Percentiles rank a stretch among this genome's conserved stretches.
phyloP scores from a whole-genome alignment of 2,888 invertebrate species.

The Xylocampa areola region DNA sequence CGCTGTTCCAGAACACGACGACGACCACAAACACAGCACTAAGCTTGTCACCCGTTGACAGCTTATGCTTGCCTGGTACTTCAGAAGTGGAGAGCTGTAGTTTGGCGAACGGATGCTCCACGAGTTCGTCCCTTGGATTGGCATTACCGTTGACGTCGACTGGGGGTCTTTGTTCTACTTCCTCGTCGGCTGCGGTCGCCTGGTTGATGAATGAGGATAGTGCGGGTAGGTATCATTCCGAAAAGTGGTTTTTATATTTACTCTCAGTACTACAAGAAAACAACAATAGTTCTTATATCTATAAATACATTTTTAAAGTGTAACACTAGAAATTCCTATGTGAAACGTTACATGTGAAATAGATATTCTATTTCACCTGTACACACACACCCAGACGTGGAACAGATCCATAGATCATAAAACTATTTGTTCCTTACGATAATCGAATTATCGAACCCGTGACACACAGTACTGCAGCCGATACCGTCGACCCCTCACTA shows the following conservation, averaged over 20 bases:
- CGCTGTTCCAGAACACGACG: conserved; percentile 82
- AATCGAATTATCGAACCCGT: no score
- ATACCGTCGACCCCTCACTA: no score
- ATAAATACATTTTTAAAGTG: no score
- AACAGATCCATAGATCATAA: no score
- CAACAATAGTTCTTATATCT: no score
- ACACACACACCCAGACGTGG: no score
- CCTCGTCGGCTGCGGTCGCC: conserved; percentile 85
- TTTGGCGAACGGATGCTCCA: conserved; percentile 84
- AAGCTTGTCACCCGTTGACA: conserved; percentile 71
- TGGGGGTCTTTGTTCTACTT: conserved; percentile 82
- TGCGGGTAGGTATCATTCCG: conserved; percentile 73
- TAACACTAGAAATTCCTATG: no score
- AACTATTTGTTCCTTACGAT: no score
- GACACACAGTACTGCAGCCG: no score
- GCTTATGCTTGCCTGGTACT: conserved; percentile 67
- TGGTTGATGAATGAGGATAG: conserved; percentile 90
- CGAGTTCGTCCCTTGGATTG: conserved; percentile 74
- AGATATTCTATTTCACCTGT: no score
- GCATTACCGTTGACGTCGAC: conserved; percentile 82
- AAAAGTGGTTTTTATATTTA: conserved; percentile 2
- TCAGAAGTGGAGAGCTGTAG: conserved; percentile 79
- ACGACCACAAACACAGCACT: conserved; percentile 69
- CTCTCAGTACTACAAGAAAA: no score
- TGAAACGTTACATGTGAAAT: no score